Percentiles rank a stretch among this genome's conserved stretches.
These are phyloP conservation scores for Malurus melanocephalus DNA, from an alignment of 2,113 vertebrate species.

Conservation along the genomic window DNA sequence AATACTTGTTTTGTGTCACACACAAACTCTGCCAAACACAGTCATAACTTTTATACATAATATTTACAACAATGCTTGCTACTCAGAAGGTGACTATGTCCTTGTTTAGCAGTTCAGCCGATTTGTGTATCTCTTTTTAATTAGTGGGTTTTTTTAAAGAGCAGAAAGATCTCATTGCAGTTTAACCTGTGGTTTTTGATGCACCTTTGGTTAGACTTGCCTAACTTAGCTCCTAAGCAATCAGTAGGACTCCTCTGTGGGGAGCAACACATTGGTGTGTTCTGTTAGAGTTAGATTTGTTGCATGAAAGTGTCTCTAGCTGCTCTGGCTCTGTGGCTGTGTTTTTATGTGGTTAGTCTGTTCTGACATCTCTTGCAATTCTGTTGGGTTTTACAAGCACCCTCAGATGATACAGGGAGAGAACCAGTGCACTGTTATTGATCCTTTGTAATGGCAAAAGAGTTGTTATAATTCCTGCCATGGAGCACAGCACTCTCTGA, in stretches of 20 bases:
- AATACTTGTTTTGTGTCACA: neutral
- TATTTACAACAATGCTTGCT: neutral
- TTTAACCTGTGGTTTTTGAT: neutral
- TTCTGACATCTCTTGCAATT: neutral
- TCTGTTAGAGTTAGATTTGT: neutral
- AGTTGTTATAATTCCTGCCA: neutral
- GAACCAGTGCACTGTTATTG: neutral
- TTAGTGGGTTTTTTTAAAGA: neutral
- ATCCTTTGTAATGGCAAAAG: neutral
- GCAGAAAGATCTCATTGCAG: neutral
- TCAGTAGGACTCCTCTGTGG: neutral
- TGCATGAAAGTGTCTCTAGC: neutral
- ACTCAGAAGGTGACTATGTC: neutral
- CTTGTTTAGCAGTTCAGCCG: neutral
- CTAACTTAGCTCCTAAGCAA: neutral
- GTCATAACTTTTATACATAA: neutral
- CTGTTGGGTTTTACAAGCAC: neutral
- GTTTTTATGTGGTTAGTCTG: neutral
- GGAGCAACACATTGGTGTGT: neutral
- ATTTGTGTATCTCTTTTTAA: neutral
- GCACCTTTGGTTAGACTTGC: neutral
- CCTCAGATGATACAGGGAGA: neutral
- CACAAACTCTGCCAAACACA: neutral
- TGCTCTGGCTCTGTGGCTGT: neutral
- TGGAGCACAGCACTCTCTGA: neutral